Percentiles rank a stretch among this genome's conserved stretches.
These are phyloP conservation scores for Aromia moschata DNA, from an alignment of 2,888 invertebrate species.

Conservation along the genomic window DNA sequence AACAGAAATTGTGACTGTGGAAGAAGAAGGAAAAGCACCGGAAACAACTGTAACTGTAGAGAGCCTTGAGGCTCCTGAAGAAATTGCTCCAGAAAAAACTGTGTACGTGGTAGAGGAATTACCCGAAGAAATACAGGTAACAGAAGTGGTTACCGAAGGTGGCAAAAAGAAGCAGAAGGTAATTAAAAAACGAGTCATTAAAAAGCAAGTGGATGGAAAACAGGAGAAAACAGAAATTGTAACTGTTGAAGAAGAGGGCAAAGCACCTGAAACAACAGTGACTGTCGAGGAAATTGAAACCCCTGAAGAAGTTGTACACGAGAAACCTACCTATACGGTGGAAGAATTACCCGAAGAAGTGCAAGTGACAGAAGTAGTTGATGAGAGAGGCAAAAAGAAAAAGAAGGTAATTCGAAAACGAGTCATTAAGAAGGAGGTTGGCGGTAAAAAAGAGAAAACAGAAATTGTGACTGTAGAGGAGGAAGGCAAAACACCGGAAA, in stretches of 20 bases:
- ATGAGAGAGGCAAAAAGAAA: conserved; percentile 52
- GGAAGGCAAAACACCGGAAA: conserved; percentile 54
- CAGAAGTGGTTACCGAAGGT: conserved; percentile 42
- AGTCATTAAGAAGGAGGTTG: conserved; percentile 59
- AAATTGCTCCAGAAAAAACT: conserved; percentile 26
- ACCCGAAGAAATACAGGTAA: conserved; percentile 48
- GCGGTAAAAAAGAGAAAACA: conserved; percentile 56
- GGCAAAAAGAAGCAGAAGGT: conserved; percentile 47
- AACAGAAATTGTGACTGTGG: conserved; percentile 52
- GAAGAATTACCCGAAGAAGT: conserved; percentile 49
- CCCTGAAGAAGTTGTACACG: conserved; percentile 48
- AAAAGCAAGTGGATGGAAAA: conserved; percentile 57
- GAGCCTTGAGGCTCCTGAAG: conserved; percentile 52
- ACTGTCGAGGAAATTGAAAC: conserved; percentile 49
- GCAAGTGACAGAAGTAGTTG: conserved; percentile 45
- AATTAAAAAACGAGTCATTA: conserved; percentile 60
- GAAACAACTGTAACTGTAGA: conserved; percentile 59
- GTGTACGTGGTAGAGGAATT: conserved; percentile 42
- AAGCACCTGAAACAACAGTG: conserved; percentile 54
- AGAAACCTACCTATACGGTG: conserved; percentile 27
- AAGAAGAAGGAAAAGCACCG: conserved; percentile 58
- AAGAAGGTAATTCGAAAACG: conserved; percentile 56
- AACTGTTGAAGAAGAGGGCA: conserved; percentile 61
- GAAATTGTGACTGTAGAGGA: conserved; percentile 60
- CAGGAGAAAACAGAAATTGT: conserved; percentile 61